Base-by-base conservation (phyloP, 2,797 vertebrate species). In the Phalloptychus januarius region DNA sequence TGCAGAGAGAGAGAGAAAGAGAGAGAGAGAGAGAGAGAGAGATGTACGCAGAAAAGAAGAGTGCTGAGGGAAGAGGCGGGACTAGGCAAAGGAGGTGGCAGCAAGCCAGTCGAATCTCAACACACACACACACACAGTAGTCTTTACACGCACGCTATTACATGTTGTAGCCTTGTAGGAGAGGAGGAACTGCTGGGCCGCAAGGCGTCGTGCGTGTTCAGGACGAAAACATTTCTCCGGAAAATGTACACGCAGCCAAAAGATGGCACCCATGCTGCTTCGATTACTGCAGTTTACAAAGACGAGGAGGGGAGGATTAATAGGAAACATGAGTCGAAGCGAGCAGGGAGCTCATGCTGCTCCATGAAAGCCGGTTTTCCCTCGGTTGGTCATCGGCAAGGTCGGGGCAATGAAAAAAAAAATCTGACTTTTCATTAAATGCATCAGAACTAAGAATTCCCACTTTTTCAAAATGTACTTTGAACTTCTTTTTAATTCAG, bases 11-110 rank as follows among this genome's bases (percentile, higher is more conserved):
- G 61, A 86, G 13, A 72, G 65, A 77, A 46, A 75, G 71, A 69
- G 48, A 85, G 10, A 72, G 52, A 77, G 71, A 69, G 61, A 86
- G 13, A 72, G 65, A 77, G 50, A 75, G 71, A 69, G 48, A 85
- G 10, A 72, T 38, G 88, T 74, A 85, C 84, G 78, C 23, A 79
- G 69, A 80, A 77, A 86, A 78, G 78, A 76, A 75, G 78, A 83
- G 75, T 20, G 31, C 67, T 65, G 81, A 88, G 88, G 78, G 79
- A 90, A 91, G 88, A 83, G 92, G 93, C 75, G 89, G 92, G 91
- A 86, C 85, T 90, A 92, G 31, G 91, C 85, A 93, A 92, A 94
- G 92, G 56, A 89, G 84, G 89, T 94, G 96, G 96, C 94, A 88
- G 74, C 56, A 70, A 87, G 95, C 95, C 95, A 95, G 89, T 83